A percentile compares a stretch with the other conserved stretches of the same genome.
phyloP scores from a whole-genome alignment of 2,797 vertebrate genomes.

The Thripadectes ignobilis region DNA sequence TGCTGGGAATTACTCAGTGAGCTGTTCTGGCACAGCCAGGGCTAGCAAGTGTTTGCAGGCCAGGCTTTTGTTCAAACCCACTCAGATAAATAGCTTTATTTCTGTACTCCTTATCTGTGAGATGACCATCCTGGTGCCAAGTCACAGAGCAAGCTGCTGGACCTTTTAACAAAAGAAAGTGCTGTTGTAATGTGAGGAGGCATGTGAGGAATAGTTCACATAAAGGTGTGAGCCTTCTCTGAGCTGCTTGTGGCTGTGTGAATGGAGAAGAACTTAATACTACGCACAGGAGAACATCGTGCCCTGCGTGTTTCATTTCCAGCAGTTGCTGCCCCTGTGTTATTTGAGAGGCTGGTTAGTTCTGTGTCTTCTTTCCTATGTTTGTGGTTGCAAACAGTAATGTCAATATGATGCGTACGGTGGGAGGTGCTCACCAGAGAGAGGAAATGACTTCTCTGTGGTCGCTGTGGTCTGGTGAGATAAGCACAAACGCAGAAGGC shows the following conservation, averaged over 20 bases:
- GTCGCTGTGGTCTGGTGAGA: neutral
- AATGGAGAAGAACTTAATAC: neutral
- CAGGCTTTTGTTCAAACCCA: neutral
- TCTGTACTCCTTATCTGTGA: neutral
- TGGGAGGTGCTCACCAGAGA: constrained; percentile 21
- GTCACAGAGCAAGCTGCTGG: neutral
- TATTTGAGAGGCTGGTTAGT: neutral
- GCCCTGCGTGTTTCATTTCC: neutral
- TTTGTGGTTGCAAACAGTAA: neutral
- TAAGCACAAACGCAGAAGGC: constrained; percentile 19
- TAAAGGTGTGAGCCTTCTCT: neutral
- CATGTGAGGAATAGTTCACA: neutral
- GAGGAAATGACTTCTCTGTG: constrained; percentile 9
- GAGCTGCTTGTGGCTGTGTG: neutral
- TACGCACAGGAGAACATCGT: rapidly evolving
- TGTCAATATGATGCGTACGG: rapidly evolving
- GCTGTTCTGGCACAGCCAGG: neutral
- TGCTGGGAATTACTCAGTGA: neutral
- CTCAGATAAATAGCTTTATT: neutral
- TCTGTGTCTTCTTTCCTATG: neutral
- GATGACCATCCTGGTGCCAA: neutral
- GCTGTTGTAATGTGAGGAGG: neutral
- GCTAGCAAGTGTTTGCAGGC: neutral
- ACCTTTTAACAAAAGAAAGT: neutral
- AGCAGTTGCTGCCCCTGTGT: neutral